phyloP scores from a whole-genome alignment of 2,113 vertebrate species.

The Eulemur rufifrons region DNA sequence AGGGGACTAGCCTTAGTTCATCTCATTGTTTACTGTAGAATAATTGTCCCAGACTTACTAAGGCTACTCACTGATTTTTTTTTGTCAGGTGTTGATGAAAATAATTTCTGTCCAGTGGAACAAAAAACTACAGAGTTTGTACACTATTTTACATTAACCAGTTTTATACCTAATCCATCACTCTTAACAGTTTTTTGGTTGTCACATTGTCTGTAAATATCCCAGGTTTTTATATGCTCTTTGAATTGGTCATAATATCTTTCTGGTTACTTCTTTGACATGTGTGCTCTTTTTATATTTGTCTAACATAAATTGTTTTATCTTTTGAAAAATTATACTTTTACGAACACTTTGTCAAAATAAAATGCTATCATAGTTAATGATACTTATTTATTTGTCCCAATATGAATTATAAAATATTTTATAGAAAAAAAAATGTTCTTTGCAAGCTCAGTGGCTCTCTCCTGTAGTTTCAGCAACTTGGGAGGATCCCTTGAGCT shows the following conservation, averaged over 20 bases:
- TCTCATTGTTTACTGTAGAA: neutral
- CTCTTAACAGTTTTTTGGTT: neutral
- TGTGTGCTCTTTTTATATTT: neutral
- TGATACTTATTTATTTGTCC: neutral
- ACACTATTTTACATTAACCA: neutral
- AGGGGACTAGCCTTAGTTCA: neutral
- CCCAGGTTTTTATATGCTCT: neutral
- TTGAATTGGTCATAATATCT: neutral
- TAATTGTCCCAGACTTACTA: neutral
- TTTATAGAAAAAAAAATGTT: neutral
- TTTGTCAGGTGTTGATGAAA: neutral
- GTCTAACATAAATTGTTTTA: neutral
- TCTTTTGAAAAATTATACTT: neutral
- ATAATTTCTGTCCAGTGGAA: neutral
- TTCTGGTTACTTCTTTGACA: neutral
- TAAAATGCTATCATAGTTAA: neutral
- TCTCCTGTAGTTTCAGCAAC: too few relatives aligned
- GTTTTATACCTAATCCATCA: neutral
- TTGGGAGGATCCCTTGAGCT: too few relatives aligned
- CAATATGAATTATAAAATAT: neutral
- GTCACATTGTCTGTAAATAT: neutral
- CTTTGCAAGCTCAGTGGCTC: too few relatives aligned
- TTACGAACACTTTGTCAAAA: neutral
- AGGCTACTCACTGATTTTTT: neutral
- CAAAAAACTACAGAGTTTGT: neutral